Base-by-base conservation (phyloP, 1,140 invertebrate species). In the Macrobrachium rosenbergii region DNA sequence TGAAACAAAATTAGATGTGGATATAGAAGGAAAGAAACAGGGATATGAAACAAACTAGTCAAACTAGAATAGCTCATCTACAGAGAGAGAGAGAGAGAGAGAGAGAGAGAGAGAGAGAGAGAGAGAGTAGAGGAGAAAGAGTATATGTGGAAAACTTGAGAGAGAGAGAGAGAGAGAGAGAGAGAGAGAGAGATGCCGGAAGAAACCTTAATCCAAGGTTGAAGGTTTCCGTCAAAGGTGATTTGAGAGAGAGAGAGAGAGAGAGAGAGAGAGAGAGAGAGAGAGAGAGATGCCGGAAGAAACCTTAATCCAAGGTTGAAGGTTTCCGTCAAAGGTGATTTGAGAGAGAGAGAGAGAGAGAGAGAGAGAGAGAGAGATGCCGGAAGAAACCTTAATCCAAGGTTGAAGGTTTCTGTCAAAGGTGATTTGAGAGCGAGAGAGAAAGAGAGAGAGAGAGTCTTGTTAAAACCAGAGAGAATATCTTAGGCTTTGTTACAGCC, bases 31-130 rank as follows among this genome's bases (percentile, higher is more conserved):
- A 21, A 52, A 43, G 28, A 52, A 43, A n/a, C 28, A 28, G 23
- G 72, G n/a, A n/a, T 14, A 28, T 16, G 72, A 28, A n/a, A 75
- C 5, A 2, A 7, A 75, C 28, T 37, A 37, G 1, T 37, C 28
- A 37, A 37, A 37, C 28, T 37, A 37, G 28, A n/a, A 28, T 12
- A n/a, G 23, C 17, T 28, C 16, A 28, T 28, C 28, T 23, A 21
- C 2, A 21, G 63, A 64, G 63, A 64, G 63, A 64, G 63, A 64
- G 63, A 64, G 63, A 64, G 63, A 64, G 63, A 64, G 63, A 64
- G 63, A 64, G 21, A 21, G 63, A 64, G 63, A 64, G 63, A 64
- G 63, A 64, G 63, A 64, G 63, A 64, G 63, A 64, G 63, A 64
- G 63, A 64, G 63, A 37, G 28, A 37, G 28, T 37, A 43, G 43